These are phyloP conservation scores for Trichomycterus rosablanca DNA, from an alignment of 2,113 vertebrate species.

Conservation along the genomic window DNA sequence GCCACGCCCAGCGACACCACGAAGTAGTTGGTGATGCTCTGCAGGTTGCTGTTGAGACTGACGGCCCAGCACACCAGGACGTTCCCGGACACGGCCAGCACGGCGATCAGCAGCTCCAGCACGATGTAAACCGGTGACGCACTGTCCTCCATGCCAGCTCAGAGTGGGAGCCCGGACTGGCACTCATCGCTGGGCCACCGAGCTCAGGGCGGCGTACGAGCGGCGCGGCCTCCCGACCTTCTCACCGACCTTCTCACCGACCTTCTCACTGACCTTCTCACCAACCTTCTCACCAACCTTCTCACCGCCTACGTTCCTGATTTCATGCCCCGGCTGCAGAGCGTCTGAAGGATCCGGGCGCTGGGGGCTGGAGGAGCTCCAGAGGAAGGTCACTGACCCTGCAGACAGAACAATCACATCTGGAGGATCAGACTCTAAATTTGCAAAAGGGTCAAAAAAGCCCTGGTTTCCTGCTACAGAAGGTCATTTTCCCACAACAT, in stretches of 20 bases:
- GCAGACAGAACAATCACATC: constrained; percentile 41
- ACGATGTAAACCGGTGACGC: constrained; percentile 72
- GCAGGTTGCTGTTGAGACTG: constrained; percentile 87
- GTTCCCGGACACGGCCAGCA: constrained; percentile 86
- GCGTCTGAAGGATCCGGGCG: background rate
- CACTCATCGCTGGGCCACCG: constrained; percentile 72
- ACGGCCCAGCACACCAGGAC: constrained; percentile 94
- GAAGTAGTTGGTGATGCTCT: constrained; percentile 95
- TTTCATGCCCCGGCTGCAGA: no score
- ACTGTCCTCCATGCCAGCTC: constrained; percentile 69
- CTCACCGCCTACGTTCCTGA: no score
- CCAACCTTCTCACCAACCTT: no score
- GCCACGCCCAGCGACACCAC: constrained; percentile 90
- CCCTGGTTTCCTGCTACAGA: constrained; percentile 28
- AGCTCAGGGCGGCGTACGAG: no score
- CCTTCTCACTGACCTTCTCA: no score
- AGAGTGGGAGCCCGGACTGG: constrained; percentile 52
- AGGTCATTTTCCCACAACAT: constrained; percentile 44
- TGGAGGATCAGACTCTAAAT: constrained; percentile 31
- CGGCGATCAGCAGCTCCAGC: constrained; percentile 85
- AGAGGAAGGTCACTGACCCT: constrained; percentile 32
- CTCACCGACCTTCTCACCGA: no score
- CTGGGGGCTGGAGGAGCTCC: constrained; percentile 11
- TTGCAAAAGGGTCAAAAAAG: constrained; percentile 30
- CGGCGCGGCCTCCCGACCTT: no score